Base-by-base conservation (phyloP, 2,797 vertebrate species). In the Anomalospiza imberbis region DNA sequence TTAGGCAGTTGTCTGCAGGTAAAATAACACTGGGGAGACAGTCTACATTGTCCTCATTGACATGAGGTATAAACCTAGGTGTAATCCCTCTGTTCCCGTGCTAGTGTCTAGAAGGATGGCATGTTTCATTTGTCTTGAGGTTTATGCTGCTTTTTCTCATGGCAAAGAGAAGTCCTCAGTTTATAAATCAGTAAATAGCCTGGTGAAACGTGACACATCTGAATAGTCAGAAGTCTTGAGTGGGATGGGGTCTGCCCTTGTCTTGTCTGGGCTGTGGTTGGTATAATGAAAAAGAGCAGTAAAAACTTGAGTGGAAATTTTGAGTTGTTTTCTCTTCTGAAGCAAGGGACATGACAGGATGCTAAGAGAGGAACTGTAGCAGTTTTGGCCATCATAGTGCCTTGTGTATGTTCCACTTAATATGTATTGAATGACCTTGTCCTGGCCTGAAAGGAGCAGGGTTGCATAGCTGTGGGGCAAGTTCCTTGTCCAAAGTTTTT, bases 311-410 rank as follows among this genome's bases (percentile, higher is more conserved):
- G 11, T 55, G 1, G 20, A 44, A 61, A 34, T 65, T 17, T 89
- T 76, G 44, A 76, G 19, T 14, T 88, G 20, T 32, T 25, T 70
- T 34, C 2, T 45, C 10, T 72, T 45, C 40, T 58, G 57, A 62
- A 53, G 34, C 4, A 50, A 63, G 11, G 32, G 32, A n/a, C 0
- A 0, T 36, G 32, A 24, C 20, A 45, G 15, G 14, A 45, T n/a
- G 17, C 29, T 22, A 31, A 62, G 48, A 77, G 38, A 32, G 63
- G 32, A 54, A 36, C 36, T 19, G 22, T 13, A 54, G 32, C 4
- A 12, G 26, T 67, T 71, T 42, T 51, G 50, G 31, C 7, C 6
- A n/a, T 85, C 10, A 3, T 11, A 57, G 34, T 31, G 12, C 11
- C 19, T 79, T 9, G 10, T 72, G 10, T 62, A 14, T 34, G 5